phyloP scores from a whole-genome alignment of 2,888 invertebrate genomes.

The Eumacrocentrus americanus region DNA sequence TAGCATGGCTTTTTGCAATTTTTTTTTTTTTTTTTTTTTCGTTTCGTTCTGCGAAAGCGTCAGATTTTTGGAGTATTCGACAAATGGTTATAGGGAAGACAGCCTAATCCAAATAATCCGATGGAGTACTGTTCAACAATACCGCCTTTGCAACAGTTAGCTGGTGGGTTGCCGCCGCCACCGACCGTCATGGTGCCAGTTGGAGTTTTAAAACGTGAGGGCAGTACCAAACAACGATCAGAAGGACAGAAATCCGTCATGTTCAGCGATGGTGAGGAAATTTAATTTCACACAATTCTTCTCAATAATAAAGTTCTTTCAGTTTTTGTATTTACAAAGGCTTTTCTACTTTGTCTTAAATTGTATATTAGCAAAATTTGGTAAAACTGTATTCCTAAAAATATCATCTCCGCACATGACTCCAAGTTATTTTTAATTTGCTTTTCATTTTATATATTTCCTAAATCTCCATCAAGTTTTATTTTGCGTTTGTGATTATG shows the following conservation, averaged over 20 bases:
- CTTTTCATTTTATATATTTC: background rate
- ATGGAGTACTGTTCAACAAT: constrained; percentile 86
- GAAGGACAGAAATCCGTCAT: constrained; percentile 78
- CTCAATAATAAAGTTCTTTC: background rate
- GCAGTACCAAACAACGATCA: constrained; percentile 60
- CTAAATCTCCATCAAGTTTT: background rate
- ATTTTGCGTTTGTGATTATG: background rate
- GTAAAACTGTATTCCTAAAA: background rate
- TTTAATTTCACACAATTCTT: background rate
- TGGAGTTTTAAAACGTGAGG: constrained; percentile 79
- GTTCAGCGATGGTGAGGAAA: constrained; percentile 77
- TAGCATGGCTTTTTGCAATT: background rate
- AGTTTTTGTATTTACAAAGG: too few relatives aligned
- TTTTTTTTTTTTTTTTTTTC: background rate
- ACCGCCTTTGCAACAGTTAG: constrained; percentile 78
- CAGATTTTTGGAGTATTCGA: constrained; percentile 55
- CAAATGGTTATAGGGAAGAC: constrained; percentile 63
- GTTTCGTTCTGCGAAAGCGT: background rate
- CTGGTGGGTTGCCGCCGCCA: constrained; percentile 62
- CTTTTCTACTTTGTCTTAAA: background rate
- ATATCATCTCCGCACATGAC: background rate
- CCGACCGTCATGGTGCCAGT: constrained; percentile 85
- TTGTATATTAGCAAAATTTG: background rate
- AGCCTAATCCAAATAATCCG: constrained; percentile 84
- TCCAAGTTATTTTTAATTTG: constrained; percentile 5